Conservation (phyloP, 2,888 invertebrate genomes). For the Nymphalis polychloros region DNA sequence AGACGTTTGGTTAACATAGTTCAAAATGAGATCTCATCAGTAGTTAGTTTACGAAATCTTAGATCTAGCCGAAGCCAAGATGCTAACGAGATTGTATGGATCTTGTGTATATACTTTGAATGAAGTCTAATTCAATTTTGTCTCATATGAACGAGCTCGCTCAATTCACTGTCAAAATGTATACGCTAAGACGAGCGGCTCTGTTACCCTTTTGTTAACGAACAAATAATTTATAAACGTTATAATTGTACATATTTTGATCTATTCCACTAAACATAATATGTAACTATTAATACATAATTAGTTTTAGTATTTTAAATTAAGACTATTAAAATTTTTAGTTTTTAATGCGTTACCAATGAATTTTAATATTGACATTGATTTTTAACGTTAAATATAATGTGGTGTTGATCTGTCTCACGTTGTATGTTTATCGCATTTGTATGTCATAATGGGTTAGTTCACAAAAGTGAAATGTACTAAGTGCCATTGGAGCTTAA, state of each 20-base stretch:
- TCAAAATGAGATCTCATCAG: slow-evolving; percentile 80
- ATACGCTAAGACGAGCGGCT: slow-evolving; percentile 26
- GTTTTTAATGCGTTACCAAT: slow-evolving; percentile 78
- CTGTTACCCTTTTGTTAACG: slow-evolving; percentile 21
- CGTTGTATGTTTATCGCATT: slow-evolving; percentile 16
- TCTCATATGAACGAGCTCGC: slow-evolving; percentile 18
- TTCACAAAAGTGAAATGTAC: slow-evolving; percentile 14
- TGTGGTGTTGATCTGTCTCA: slow-evolving; percentile 14
- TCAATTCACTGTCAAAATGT: slow-evolving; percentile 21
- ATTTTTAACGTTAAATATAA: slow-evolving; percentile 24
- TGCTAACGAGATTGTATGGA: slow-evolving; percentile 57
- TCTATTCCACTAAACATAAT: slow-evolving; percentile 39
- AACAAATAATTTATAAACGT: slow-evolving; percentile 25
- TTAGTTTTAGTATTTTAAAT: slow-evolving; percentile 49
- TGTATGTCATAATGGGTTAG: slow-evolving; percentile 13
- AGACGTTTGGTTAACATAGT: slow-evolving; percentile 73
- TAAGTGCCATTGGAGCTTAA: slow-evolving; percentile 21
- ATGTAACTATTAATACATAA: slow-evolving; percentile 34
- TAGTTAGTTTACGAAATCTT: slow-evolving; percentile 76
- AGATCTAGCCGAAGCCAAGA: slow-evolving; percentile 78
- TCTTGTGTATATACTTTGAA: slow-evolving; percentile 30
- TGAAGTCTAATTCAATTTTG: slow-evolving; percentile 28
- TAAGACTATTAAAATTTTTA: slow-evolving; percentile 70
- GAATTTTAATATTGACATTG: slow-evolving; percentile 59
- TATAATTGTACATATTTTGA: slow-evolving; percentile 38